A percentile compares a stretch with the other conserved stretches of the same genome.
Evolutionary conservation across 1,140 invertebrate genomes (phyloP).

Genomic region (Platyscapa corneri): DNA sequence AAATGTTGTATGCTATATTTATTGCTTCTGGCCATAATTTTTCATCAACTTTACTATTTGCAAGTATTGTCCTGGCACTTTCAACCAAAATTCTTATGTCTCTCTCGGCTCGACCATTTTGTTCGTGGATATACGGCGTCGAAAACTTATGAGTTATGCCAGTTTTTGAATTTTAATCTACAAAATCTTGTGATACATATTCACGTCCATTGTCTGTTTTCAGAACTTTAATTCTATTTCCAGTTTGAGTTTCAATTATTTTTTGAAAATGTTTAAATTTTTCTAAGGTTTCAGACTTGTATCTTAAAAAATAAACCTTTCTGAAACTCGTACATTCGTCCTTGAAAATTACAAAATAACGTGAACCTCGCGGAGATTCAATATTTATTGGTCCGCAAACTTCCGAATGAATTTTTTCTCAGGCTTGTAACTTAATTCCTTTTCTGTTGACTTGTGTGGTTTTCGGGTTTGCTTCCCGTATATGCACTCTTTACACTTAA

Average conservation of each 20-base stretch:
- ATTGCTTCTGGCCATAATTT: too few relatives aligned
- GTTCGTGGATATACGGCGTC: too few relatives aligned
- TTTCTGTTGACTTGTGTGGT: not conserved
- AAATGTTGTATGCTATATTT: too few relatives aligned
- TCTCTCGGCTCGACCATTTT: too few relatives aligned
- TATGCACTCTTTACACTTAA: not conserved
- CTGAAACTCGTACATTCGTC: constrained; percentile 59
- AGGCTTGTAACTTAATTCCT: not conserved
- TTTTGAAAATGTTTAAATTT: constrained; percentile 60
- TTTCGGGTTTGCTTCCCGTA: constrained; percentile 11
- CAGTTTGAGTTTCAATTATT: constrained; percentile 60
- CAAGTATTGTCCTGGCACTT: too few relatives aligned
- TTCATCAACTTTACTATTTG: too few relatives aligned
- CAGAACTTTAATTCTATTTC: constrained; percentile 58
- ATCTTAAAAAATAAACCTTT: constrained; percentile 63
- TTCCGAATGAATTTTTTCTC: constrained; percentile 27
- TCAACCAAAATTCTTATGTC: too few relatives aligned
- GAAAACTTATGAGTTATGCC: constrained; percentile 39
- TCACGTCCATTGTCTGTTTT: constrained; percentile 48
- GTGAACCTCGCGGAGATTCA: not conserved
- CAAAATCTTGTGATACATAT: constrained; percentile 29
- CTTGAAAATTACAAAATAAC: constrained; percentile 58
- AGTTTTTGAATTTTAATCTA: not conserved
- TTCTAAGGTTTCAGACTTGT: constrained; percentile 62
- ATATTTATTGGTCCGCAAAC: constrained; percentile 32